Conservation (phyloP, 2,888 invertebrate species). For the Nemapogon koenigi region DNA sequence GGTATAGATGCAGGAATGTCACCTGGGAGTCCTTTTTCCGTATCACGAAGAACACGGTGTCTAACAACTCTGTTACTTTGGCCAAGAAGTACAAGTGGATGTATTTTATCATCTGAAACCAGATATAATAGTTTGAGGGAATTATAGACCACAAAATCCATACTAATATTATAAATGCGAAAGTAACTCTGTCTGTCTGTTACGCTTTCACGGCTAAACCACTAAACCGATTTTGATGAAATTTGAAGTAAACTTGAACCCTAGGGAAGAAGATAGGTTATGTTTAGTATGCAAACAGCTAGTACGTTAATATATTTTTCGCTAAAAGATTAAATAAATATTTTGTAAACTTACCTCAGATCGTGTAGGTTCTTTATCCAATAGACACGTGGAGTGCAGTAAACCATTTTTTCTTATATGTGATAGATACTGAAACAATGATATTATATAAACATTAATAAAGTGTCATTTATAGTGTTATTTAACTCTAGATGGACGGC, state of each 20-base stretch:
- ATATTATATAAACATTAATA: slow-evolving; percentile 4
- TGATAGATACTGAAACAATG: slow-evolving; percentile 30
- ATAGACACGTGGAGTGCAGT: slow-evolving; percentile 31
- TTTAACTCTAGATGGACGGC: too few species aligned
- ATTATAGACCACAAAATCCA: too few species aligned
- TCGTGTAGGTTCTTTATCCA: slow-evolving; percentile 24
- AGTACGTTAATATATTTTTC: too few species aligned
- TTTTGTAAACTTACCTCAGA: slow-evolving; percentile 21
- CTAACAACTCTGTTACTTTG: slow-evolving; percentile 77
- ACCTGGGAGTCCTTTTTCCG: slow-evolving; percentile 81
- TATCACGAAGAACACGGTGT: slow-evolving; percentile 87
- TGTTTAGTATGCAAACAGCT: too few species aligned
- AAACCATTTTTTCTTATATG: slow-evolving; percentile 35
- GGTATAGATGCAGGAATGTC: slow-evolving; percentile 88
- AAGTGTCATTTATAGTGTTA: too few species aligned
- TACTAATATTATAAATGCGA: too few species aligned
- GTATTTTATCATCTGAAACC: slow-evolving; percentile 45
- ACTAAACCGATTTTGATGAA: too few species aligned
- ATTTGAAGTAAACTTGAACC: too few species aligned
- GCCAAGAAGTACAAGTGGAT: slow-evolving; percentile 76
- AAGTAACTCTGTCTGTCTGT: too few species aligned
- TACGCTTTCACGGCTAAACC: too few species aligned
- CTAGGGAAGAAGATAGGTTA: too few species aligned
- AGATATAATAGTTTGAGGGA: background rate
- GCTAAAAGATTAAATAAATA: too few species aligned